These are phyloP conservation scores for Netta rufina DNA, from an alignment of 2,797 vertebrate species.

Conservation along the genomic window DNA sequence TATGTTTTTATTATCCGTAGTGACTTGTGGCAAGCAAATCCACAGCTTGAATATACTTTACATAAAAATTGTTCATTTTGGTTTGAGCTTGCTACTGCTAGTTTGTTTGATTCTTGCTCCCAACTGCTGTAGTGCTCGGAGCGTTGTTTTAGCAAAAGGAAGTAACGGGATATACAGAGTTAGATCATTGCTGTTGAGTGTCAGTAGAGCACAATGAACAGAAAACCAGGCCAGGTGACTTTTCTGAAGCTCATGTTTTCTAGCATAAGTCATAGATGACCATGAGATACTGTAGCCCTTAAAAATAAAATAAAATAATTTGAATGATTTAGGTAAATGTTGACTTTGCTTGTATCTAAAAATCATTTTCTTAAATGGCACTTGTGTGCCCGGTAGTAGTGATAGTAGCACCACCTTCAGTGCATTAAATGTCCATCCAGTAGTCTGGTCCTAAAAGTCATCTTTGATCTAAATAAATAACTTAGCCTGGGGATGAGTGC, in stretches of 20 bases:
- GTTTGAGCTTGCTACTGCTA: neutral
- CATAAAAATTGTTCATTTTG: neutral
- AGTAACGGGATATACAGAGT: neutral
- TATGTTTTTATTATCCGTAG: neutral
- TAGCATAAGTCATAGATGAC: neutral
- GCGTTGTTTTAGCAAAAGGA: neutral
- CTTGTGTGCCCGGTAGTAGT: neutral
- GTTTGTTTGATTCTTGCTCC: neutral
- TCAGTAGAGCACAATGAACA: neutral
- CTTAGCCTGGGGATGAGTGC: neutral
- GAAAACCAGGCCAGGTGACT: neutral
- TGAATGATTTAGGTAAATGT: neutral
- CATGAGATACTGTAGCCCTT: neutral
- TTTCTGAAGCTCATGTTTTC: neutral
- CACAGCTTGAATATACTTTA: rapidly evolving
- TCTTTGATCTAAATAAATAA: neutral
- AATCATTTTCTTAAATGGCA: neutral
- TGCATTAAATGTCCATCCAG: neutral
- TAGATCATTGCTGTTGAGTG: neutral
- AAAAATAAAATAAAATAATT: neutral
- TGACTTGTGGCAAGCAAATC: neutral
- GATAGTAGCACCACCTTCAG: neutral
- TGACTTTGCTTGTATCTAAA: neutral
- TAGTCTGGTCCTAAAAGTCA: neutral
- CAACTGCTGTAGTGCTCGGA: neutral